Conservation (phyloP, 92 coral and sea anemone species). For the Zoanthus solanderi region DNA sequence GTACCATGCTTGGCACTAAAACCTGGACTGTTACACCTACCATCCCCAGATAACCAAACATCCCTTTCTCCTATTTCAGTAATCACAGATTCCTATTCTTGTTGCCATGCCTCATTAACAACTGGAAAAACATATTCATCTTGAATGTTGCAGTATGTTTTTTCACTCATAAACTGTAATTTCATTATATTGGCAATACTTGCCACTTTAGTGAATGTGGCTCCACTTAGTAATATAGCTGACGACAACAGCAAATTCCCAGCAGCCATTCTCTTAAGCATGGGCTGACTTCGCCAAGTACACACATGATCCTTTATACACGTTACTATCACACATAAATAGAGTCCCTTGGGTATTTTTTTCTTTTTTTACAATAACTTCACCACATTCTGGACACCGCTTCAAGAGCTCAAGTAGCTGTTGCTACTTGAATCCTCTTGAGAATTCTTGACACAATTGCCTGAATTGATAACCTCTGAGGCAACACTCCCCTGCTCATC, state of each 20-base stretch:
- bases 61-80: conserved; percentile 43
- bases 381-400: conserved; percentile 5
- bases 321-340: conserved; percentile 9
- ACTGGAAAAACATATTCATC: conserved; percentile 44
- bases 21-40: conserved; percentile 57
- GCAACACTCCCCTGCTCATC: background rate
- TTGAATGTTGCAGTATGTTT: conserved; percentile 33
- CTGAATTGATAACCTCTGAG: background rate
- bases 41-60: conserved; percentile 50
- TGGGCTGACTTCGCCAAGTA: conserved; percentile 49
- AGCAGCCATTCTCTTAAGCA: conserved; percentile 33
- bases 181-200: conserved; percentile 23
- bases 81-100: conserved; percentile 36
- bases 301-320: conserved; percentile 24
- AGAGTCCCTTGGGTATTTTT: conserved; percentile 20
- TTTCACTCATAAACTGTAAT: conserved; percentile 23
- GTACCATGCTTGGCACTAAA: conserved; percentile 56
- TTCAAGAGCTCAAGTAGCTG: conserved; percentile 11
- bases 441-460: background rate
- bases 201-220: conserved; percentile 24
- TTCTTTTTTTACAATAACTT: conserved; percentile 1
- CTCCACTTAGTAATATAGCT: conserved; percentile 40
- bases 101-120: conserved; percentile 51
- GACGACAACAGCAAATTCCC: conserved; percentile 46
- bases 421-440: conserved; percentile 27